Base-by-base conservation (phyloP, 37 sponge, comb jelly and placozoan species). In the Geodia barretti region DNA sequence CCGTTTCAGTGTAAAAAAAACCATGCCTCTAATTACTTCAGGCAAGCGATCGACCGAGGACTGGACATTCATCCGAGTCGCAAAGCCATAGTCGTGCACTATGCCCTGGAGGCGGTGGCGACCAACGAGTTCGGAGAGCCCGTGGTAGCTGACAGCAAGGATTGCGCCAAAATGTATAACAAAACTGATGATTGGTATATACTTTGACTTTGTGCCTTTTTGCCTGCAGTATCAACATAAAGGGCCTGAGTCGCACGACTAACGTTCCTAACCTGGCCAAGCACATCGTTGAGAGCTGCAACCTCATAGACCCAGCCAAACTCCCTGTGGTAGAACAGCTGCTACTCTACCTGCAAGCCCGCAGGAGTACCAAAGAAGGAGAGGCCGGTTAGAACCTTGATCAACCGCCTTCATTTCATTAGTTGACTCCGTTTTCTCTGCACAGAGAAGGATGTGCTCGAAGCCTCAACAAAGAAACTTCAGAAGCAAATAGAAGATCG, bases 251-350 rank as follows among this genome's bases (percentile, higher is more conserved):
- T 63, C 17, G 62, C 19, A 66, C 62, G 23, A 87, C 87, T 29
- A 88, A 97, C 41, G 43, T 94, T 2, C 69, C 61, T 23, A 39
- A 67, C 21, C 76, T 97, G 62, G 95, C 95, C 32, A 58, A 74
- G 65, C 84, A 84, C 62, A 42, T 97, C 39, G 83, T 97, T 9
- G 66, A 88, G 1, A 77, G 78, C 60, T 91, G 89, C 47, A 64
- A 79, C 37, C 78, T 91, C 8, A 91, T 97, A 40, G 77, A 91
- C 20, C 92, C 92, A 33, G 65, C 75, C 31, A 71, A 87, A 43
- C 77, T 94, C 38, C 92, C 92, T 39, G 97, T 94, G 71, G 83
- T 97, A 36, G 92, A 97, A 69, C 97, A 97, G 79, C 83, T 97
- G 32, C 85, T 97, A 31, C 38, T 79, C 26, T 97, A 97, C 70